Evolutionary conservation across 2,797 vertebrate genomes (phyloP).

Genomic region (Jordanella pulchra): DNA sequence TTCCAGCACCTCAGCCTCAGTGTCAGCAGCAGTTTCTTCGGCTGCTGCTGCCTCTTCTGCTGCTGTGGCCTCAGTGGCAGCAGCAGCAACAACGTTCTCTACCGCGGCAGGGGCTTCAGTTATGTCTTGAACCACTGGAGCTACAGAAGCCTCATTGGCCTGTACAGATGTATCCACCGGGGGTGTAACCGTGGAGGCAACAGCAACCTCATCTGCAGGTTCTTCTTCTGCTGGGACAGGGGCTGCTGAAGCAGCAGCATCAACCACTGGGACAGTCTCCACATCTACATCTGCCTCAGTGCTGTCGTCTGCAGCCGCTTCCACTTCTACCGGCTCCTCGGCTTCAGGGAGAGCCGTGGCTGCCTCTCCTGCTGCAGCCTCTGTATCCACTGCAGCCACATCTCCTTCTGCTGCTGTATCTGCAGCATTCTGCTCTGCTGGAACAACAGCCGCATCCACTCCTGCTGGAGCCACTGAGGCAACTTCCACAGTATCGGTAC

Average conservation of each 20-base stretch:
- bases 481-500: conserved; percentile 1
- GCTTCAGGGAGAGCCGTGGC: conserved; percentile 32
- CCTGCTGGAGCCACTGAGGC: conserved; percentile 55
- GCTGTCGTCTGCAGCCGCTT: conserved; percentile 21
- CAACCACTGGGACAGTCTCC: conserved; percentile 29
- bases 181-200: conserved; percentile 40
- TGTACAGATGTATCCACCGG: conserved; percentile 45
- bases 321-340: conserved; percentile 34
- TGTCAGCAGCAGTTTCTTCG: conserved; percentile 17
- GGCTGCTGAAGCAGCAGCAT: conserved; percentile 43
- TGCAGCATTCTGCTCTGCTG: conserved; percentile 27
- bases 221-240: conserved; percentile 60
- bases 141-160: conserved; percentile 16
- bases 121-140: conserved; percentile 44
- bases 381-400: conserved; percentile 17
- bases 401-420: conserved; percentile 25
- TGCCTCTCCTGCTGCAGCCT: conserved; percentile 29
- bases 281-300: conserved; percentile 37
- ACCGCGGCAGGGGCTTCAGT: conserved; percentile 50
- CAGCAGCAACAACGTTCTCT: conserved; percentile 51
- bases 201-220: conserved; percentile 40
- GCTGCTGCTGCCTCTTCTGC: conserved; percentile 46
- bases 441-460: conserved; percentile 42
- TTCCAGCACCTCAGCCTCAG: conserved; percentile 64
- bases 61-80: conserved; percentile 51